Base-by-base conservation (phyloP, 23 tunicate genomes). In the Ciona savignyi region DNA sequence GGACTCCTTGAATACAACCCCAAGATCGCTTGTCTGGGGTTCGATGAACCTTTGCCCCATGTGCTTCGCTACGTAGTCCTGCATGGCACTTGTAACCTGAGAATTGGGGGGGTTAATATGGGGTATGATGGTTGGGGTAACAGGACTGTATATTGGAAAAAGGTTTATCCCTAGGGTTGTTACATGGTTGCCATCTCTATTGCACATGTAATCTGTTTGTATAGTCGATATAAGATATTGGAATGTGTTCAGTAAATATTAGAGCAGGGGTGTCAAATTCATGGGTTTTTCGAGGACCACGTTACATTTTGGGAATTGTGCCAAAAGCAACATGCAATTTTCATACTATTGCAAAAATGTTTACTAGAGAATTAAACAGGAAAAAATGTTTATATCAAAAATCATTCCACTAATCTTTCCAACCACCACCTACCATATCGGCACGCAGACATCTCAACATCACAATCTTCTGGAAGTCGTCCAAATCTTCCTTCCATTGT, bases 21-120 rank as follows among this genome's bases (percentile, higher is more conserved):
- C 70, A 27, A 95, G 79, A 66, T 95, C 99, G 69, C 92, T 88
- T 56, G 96, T 75, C 70, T 95, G 99, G 2, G 99, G 99, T 49
- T 95, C 99, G 71, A 95, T 95, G 79, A 95, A 95, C n/a, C 88
- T 92, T 66, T 95, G 96, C 1, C 96, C 99, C 80, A 95, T 80
- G 78, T 88, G 75, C 35, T 72, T 61, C 34, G 96, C 85, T 15
- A 95, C 99, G 74, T 95, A 95, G 72, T 95, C 99, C 66, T 95
- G 99, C 91, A 95, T 85, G 24, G 96, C 99, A 65, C 81, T 95
- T 23, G 99, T 95, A 9, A 95, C 86, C 95, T 91, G 75, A 34
- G 27, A 25, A 27, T 11, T 29, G 23, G 6, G 25, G 29, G 29
- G 70, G 56, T 42, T 42, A 15, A 42, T 15, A 42, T 9, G 9